Percentiles rank a stretch among this genome's conserved stretches.
phyloP scores from a whole-genome alignment of 2,797 vertebrate genomes.

The Pachyuromys duprasi region DNA sequence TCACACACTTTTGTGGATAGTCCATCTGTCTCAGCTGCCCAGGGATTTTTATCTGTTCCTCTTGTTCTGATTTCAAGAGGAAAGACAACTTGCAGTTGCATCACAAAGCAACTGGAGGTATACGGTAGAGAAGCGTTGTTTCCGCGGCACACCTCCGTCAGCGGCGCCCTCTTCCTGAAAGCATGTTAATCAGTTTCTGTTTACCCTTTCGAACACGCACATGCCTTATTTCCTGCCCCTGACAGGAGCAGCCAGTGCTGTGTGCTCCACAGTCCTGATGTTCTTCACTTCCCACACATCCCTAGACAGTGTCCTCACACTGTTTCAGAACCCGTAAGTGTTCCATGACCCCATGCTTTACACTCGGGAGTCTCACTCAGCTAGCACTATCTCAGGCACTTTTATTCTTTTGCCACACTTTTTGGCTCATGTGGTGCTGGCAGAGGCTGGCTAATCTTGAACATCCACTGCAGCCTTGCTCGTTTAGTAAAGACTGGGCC shows the following conservation, averaged over 20 bases:
- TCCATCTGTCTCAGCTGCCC: neutral
- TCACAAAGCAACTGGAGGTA: neutral
- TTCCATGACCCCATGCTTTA: accelerated
- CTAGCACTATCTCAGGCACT: neutral
- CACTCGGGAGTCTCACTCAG: accelerated
- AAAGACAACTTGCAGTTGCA: neutral
- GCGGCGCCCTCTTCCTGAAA: neutral
- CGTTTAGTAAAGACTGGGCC: neutral
- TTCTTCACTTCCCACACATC: neutral
- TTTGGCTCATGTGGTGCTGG: neutral
- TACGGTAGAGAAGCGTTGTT: neutral
- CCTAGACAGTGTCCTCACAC: neutral
- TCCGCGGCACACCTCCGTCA: neutral
- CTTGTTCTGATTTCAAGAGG: neutral
- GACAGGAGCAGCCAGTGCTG: neutral
- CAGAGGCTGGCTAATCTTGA: neutral
- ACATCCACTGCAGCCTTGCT: neutral
- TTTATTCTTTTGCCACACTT: neutral
- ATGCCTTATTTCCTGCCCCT: neutral
- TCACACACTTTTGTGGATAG: accelerated
- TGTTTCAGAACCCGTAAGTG: neutral
- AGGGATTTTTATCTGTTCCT: neutral
- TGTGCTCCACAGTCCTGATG: neutral
- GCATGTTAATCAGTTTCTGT: neutral
- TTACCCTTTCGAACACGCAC: neutral